Evolutionary conservation across 2,797 vertebrate genomes (phyloP).

Genomic region (Yasuhikotakia modesta): DNA sequence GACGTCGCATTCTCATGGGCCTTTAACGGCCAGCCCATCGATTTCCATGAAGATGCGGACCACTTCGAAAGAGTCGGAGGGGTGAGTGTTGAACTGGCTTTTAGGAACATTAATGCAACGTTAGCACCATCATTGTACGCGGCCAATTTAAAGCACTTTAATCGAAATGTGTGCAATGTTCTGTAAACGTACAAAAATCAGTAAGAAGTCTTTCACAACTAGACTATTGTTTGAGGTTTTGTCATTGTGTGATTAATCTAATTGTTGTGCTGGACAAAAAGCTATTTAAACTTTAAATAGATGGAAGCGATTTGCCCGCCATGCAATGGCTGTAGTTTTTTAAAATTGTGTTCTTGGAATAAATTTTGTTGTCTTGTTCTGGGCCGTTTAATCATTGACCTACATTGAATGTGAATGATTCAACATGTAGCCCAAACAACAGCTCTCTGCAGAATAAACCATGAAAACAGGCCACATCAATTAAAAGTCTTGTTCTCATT

Average conservation of each 20-base stretch:
- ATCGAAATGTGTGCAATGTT: neutral
- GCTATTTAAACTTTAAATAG: constrained; percentile 1
- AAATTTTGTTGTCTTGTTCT: constrained; percentile 46
- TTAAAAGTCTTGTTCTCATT: constrained; percentile 54
- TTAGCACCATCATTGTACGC: neutral
- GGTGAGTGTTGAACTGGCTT: constrained; percentile 79
- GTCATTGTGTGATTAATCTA: neutral
- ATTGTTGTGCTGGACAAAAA: neutral
- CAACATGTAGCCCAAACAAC: constrained; percentile 33
- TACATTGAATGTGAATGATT: constrained; percentile 47
- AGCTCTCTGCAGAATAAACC: constrained; percentile 6
- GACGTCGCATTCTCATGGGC: constrained; percentile 92
- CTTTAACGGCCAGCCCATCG: constrained; percentile 86
- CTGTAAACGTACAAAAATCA: neutral
- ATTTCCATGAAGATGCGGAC: constrained; percentile 85
- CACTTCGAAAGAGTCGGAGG: constrained; percentile 93
- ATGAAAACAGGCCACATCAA: constrained; percentile 59
- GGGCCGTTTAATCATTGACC: constrained; percentile 52
- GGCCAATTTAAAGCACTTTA: neutral
- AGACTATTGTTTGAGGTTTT: neutral
- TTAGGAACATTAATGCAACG: neutral
- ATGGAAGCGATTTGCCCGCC: neutral
- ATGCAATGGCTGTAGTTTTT: constrained; percentile 12
- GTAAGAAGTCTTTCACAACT: neutral
- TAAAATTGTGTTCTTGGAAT: constrained; percentile 27